Percentiles rank a stretch among this genome's conserved stretches.
Evolutionary conservation across 1,140 invertebrate genomes (phyloP).

Genomic region (Drosophila ohnishii): DNA sequence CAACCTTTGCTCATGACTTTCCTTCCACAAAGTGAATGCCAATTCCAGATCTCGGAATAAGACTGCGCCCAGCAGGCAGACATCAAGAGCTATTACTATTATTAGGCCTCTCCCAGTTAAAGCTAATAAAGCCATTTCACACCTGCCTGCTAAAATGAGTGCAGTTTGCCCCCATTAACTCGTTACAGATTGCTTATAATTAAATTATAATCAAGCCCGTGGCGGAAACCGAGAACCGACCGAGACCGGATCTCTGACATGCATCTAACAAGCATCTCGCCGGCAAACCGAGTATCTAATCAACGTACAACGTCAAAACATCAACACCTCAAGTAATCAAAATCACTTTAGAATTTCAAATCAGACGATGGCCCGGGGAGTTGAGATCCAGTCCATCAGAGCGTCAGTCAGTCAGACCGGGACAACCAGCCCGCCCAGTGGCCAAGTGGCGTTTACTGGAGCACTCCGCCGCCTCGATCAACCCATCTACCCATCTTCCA

Average conservation of each 20-base stretch:
- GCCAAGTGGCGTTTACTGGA: constrained; percentile 62
- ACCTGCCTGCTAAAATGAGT: constrained; percentile 74
- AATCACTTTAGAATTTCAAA: constrained; percentile 82
- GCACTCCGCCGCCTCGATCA: constrained; percentile 17
- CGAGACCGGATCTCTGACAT: constrained; percentile 55
- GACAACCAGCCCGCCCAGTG: constrained; percentile 53
- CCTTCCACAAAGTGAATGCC: constrained; percentile 3
- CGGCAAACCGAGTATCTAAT: constrained; percentile 69
- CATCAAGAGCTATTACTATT: constrained; percentile 66
- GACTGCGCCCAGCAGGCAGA: constrained; percentile 46
- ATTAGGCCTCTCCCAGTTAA: constrained; percentile 56
- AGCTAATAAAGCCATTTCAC: constrained; percentile 80
- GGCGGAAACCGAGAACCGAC: constrained; percentile 17
- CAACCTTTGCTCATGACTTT: background rate
- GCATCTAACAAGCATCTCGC: constrained; percentile 74
- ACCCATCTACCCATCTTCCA: constrained; percentile 7
- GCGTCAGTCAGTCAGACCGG: constrained; percentile 52
- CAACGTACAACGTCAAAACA: constrained; percentile 81
- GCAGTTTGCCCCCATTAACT: constrained; percentile 64
- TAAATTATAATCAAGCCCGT: constrained; percentile 78
- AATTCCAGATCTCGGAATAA: constrained; percentile 7
- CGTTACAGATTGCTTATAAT: constrained; percentile 80
- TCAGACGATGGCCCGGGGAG: constrained; percentile 67
- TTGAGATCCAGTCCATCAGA: constrained; percentile 22
- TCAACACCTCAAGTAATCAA: constrained; percentile 82